Conservation (phyloP, 2,888 invertebrate species). For the Drosophila paracracens region DNA sequence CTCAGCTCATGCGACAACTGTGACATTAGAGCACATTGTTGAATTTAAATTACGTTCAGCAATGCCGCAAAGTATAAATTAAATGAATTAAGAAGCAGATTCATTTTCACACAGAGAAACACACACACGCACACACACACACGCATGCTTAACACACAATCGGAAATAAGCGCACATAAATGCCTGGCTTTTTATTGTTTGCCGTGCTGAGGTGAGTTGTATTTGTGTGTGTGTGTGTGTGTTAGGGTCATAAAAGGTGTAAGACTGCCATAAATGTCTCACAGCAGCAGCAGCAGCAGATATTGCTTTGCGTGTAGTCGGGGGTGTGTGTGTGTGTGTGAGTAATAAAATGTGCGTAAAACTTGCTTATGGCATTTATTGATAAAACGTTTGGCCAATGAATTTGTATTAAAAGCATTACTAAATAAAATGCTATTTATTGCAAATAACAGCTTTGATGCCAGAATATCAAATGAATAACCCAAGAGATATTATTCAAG, state of each 20-base stretch:
- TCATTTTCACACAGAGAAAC: background rate
- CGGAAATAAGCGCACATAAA: conserved; percentile 76
- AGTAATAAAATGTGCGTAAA: conserved; percentile 78
- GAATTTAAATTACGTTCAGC: conserved; percentile 57
- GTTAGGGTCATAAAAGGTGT: conserved; percentile 71
- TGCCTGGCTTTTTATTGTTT: conserved; percentile 74
- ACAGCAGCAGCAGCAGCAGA: conserved; percentile 26
- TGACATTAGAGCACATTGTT: conserved; percentile 29
- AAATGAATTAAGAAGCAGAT: conserved; percentile 43
- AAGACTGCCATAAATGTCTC: conserved; percentile 70
- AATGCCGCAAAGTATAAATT: conserved; percentile 49
- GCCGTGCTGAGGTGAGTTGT: conserved; percentile 42
- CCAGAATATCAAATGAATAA: conserved; percentile 11
- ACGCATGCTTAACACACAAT: conserved; percentile 50
- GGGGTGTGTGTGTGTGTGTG: conserved; percentile 19
- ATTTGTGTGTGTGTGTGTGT: conserved; percentile 19
- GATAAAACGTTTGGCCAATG: conserved; percentile 77
- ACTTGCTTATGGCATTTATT: conserved; percentile 78
- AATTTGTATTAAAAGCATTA: conserved; percentile 68
- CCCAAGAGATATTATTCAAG: background rate
- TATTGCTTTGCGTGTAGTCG: conserved; percentile 23
- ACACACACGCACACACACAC: conserved; percentile 2
- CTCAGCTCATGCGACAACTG: conserved; percentile 19
- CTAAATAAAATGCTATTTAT: conserved; percentile 52
- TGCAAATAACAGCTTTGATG: conserved; percentile 24